Evolutionary conservation across 2,113 vertebrate genomes (phyloP), one percentile per base, ranked within the genome.

Genomic region (Ranitomeya imitator): DNA sequence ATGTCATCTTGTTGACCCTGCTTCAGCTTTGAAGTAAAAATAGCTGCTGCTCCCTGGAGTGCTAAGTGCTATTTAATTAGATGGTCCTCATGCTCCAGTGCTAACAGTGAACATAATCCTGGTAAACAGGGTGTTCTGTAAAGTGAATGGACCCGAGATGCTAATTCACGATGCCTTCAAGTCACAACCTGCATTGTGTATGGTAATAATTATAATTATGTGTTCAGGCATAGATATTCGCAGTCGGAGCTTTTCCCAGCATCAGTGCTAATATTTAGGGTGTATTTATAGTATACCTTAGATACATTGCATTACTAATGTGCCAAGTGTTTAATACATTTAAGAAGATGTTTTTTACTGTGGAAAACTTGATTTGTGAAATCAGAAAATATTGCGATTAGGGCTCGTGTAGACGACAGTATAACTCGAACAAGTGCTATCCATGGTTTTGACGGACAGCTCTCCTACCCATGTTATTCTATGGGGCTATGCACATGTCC

Each of bases 1-100:
- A 83, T 65, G 86, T 88, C 69, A 84, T 84, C 16, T 57, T 77
- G 60, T 84, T 89, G 61, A 78, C 71, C 67, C n/a, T 77, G 57
- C 9, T 57, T n/a, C 52, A 16, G 78, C 51, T 85, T 60, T 89
- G 59, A 63, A 79, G 45, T 84, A 85, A 79, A 86, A 89, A 89
- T 85, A 89, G 81, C 52, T 7, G 23, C 45, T 69, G 51, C 51
- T 81, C 86, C 52, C 86, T 80, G 45, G 86, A 26, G 86, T 87
- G 51, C 55, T 79, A 86, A 86, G 59, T 86, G 82, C 21, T 69
- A 54, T 84, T 69, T 71, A 84, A 84, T 84, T 23, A 71, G 63
- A n/a, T 83, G 81, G 61, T 83, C 81, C 63, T 51, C 61, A 6
- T 67, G 60, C 81, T 65, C 7, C 51, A 52, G 45, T 4, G 23